Evolutionary conservation across 2,113 vertebrate species (phyloP), one percentile per base, ranked within the genome.

Genomic region (Myotis lucifugus): DNA sequence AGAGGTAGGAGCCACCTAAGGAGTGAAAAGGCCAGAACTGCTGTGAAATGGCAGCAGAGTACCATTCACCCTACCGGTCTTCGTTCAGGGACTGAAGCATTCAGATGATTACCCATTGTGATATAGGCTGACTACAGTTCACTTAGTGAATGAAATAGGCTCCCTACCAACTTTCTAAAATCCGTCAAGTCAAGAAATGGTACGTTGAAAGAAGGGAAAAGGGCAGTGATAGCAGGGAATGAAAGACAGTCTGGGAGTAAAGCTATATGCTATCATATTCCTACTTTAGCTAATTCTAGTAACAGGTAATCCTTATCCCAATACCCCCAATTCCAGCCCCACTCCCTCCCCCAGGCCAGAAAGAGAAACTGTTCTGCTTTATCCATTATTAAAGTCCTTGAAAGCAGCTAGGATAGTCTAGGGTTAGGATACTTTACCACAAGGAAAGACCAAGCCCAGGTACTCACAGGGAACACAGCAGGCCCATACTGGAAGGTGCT

Each of bases 401-500:
- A 85, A 85, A 95, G 61, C 37, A 91, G 25, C 23, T 76, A 76
- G 29, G 12, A 23, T 25, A 52, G 73, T 21, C 18, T 4, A 52
- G 59, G 48, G 32, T 4, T 64, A 42, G 77, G 48, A 89, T 21
- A 19, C 88, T 15, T 1, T 48, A 69, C 14, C 10, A 46, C 40
- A 29, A 0, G 0, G 10, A 34, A 40, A n/a, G 94, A 56, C 32
- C 12, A 69, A 1, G n/a, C 37, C 79, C 40, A 83, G 10, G 69
- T 78, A 99, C 99, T 99, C 98, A 99, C 99, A 99, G 99, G 99
- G 98, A 99, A 99, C 98, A 99, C 99, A 96, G 99, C 99, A 84
- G 99, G 99, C 97, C 99, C 99, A 1, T 99, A 99, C 98, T 99
- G 99, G 98, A 99, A 99, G 97, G 99, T 99, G 98, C 99, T 99